phyloP scores from a whole-genome alignment of 1,140 invertebrate species.

The Hycleus cichorii region DNA sequence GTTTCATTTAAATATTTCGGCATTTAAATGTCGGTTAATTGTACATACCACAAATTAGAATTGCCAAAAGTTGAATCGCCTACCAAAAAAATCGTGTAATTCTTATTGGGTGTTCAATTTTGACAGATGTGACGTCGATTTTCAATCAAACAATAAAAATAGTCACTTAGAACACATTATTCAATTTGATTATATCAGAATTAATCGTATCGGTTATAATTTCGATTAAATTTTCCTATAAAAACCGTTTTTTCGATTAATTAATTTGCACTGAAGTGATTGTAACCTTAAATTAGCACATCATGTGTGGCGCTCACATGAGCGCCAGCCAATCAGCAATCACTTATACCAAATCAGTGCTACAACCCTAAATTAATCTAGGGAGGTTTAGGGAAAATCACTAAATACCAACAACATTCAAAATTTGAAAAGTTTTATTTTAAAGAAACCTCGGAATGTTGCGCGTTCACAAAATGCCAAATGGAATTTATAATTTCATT shows the following conservation, averaged over 20 bases:
- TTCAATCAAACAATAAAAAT: not conserved
- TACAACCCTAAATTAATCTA: not conserved
- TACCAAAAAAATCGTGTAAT: not conserved
- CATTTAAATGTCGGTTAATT: too few species aligned
- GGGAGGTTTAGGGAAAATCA: not conserved
- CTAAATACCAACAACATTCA: not conserved
- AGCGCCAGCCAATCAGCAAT: not conserved
- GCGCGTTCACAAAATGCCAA: not conserved
- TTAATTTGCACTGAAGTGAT: not conserved
- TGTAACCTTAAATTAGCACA: slow-evolving; percentile 9
- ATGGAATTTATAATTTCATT: slow-evolving; percentile 46
- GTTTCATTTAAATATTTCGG: too few species aligned
- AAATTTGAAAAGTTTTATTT: slow-evolving; percentile 1
- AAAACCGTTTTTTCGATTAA: not conserved
- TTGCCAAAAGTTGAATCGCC: too few species aligned
- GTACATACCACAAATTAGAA: too few species aligned
- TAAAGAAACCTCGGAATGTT: slow-evolving; percentile 3
- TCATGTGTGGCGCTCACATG: slow-evolving; percentile 13
- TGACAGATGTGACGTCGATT: not conserved
- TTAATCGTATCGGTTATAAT: too few species aligned
- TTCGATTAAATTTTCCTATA: too few species aligned
- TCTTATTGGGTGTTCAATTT: not conserved
- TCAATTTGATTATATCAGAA: too few species aligned
- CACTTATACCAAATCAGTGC: not conserved
- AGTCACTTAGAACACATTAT: too few species aligned